A percentile compares a stretch with the other conserved stretches of the same genome.
Conservation (phyloP, 2,888 invertebrate genomes). For the Cataglyphis livida region DNA sequence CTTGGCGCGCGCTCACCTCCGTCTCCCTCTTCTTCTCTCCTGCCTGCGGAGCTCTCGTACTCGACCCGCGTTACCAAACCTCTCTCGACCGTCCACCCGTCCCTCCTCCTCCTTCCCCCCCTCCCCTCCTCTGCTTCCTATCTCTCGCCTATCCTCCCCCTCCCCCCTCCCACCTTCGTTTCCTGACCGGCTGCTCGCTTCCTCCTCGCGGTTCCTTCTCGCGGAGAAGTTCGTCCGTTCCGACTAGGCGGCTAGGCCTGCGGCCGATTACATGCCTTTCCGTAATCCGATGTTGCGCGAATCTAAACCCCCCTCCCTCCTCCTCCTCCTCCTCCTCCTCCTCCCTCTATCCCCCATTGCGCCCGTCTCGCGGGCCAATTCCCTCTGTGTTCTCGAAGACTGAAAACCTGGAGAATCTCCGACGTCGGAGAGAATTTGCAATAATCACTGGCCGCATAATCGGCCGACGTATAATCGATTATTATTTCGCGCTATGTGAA, state of each 20-base stretch:
- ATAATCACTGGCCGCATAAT: constrained; percentile 52
- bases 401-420: constrained; percentile 67
- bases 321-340: too few species aligned
- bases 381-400: constrained; percentile 54
- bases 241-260: constrained; percentile 79
- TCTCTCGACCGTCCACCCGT: constrained; percentile 72
- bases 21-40: constrained; percentile 65
- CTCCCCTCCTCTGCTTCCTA: constrained; percentile 23
- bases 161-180: constrained; percentile 56
- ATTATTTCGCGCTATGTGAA: constrained; percentile 38
- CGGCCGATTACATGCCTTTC: constrained; percentile 83
- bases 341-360: constrained; percentile 61
- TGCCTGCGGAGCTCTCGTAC: constrained; percentile 68
- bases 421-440: constrained; percentile 47
- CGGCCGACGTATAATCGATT: constrained; percentile 44
- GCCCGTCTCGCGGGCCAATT: constrained; percentile 62
- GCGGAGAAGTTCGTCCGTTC: constrained; percentile 76
- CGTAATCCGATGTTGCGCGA: constrained; percentile 82
- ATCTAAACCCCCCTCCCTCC: constrained; percentile 73
- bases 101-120: neutral
- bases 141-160: constrained; percentile 45
- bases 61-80: constrained; percentile 75
- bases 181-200: constrained; percentile 63
- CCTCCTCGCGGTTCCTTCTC: constrained; percentile 71
- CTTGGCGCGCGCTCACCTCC: constrained; percentile 75